A percentile compares a stretch with the other conserved stretches of the same genome.
Conservation (phyloP, 2,113 vertebrate genomes). For the Barbus barbus region DNA sequence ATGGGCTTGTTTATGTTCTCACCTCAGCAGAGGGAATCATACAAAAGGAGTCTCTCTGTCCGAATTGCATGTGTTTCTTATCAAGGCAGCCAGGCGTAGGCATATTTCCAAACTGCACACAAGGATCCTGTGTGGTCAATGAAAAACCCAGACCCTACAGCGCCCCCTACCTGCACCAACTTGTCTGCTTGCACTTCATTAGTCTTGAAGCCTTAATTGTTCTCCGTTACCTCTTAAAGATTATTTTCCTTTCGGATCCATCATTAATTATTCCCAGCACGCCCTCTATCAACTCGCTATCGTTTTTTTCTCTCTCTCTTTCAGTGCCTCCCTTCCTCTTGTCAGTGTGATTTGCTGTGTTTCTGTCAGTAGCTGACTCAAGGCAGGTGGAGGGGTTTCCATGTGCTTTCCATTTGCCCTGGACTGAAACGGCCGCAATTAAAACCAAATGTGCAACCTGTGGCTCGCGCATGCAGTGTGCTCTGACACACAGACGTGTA, state of each 20-base stretch:
- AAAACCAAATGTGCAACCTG: constrained; percentile 64
- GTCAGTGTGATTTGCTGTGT: constrained; percentile 48
- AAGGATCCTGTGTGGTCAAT: constrained; percentile 34
- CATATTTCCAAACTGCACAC: constrained; percentile 50
- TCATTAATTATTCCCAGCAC: constrained; percentile 21
- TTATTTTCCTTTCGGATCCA: not conserved
- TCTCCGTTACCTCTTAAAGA: constrained; percentile 3
- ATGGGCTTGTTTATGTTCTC: constrained; percentile 61
- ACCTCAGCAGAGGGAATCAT: constrained; percentile 56
- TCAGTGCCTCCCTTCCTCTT: constrained; percentile 22
- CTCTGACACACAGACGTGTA: constrained; percentile 37
- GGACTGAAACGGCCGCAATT: constrained; percentile 58
- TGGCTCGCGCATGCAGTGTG: constrained; percentile 47
- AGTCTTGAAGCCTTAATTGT: constrained; percentile 20
- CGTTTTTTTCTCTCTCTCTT: not conserved
- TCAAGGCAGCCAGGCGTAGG: constrained; percentile 52
- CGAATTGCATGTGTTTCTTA: constrained; percentile 61
- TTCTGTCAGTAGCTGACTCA: constrained; percentile 59
- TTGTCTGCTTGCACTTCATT: constrained; percentile 1
- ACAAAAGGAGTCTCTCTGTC: constrained; percentile 58
- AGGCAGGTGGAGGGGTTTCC: constrained; percentile 59
- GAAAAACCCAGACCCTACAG: constrained; percentile 34
- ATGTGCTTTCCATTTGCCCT: constrained; percentile 64
- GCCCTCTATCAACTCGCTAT: not conserved
- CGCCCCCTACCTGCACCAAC: constrained; percentile 48